phyloP scores from a whole-genome alignment of 2,888 invertebrate species.

The Drosophila mettleri region DNA sequence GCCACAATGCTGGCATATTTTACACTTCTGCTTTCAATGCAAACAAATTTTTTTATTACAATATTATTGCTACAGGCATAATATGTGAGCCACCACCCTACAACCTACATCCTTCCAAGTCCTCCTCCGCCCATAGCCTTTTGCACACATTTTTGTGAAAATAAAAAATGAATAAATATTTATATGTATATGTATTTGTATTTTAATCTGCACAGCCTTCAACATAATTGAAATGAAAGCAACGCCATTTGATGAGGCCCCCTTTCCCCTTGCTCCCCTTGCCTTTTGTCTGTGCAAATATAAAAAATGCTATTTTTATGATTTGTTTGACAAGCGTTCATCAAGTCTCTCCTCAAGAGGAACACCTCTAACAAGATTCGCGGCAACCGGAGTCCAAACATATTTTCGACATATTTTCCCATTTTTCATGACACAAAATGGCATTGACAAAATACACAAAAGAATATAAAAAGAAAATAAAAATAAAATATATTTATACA shows the following conservation, averaged over 20 bases:
- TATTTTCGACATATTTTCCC: conserved; percentile 39
- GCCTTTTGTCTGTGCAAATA: not conserved
- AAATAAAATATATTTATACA: conserved; percentile 12
- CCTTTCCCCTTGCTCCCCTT: not conserved
- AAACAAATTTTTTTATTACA: conserved; percentile 67
- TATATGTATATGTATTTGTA: conserved; percentile 26
- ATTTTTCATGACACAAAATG: conserved; percentile 46
- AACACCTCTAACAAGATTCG: conserved; percentile 27
- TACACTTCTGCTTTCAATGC: conserved; percentile 72
- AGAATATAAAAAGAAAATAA: conserved; percentile 19
- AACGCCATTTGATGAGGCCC: conserved; percentile 57
- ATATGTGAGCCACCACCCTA: conserved; percentile 13
- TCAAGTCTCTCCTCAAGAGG: conserved; percentile 3
- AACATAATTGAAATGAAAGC: conserved; percentile 73
- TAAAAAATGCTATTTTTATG: conserved; percentile 66
- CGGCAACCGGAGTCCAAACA: conserved; percentile 40
- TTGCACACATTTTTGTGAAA: conserved; percentile 8
- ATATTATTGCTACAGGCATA: conserved; percentile 59
- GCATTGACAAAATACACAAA: conserved; percentile 49
- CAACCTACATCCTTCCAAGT: no score
- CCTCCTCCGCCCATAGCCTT: no score
- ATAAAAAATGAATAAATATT: conserved; percentile 18
- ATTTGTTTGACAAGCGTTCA: conserved; percentile 68
- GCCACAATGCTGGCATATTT: conserved; percentile 57
- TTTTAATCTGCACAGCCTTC: conserved; percentile 64